Base-by-base conservation (phyloP, 2,113 vertebrate genomes). In the Salvelinus fontinalis region DNA sequence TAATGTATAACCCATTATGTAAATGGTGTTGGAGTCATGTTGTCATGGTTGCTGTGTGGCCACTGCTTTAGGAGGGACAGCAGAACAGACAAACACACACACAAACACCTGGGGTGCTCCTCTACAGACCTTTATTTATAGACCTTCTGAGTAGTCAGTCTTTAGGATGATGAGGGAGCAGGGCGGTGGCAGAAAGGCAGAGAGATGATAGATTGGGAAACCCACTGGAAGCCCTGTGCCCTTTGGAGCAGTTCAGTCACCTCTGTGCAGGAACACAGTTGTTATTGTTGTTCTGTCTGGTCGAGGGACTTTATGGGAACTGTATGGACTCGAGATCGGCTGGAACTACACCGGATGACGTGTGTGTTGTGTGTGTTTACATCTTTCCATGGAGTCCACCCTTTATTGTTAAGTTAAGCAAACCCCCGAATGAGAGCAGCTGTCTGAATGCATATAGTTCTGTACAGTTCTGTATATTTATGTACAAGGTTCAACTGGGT, bases 351-450 rank as follows among this genome's bases (percentile, higher is more conserved):
- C 59, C 5, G n/a, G 1, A 62, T n/a, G 20, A 54, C 22, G 48
- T 71, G 54, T 14, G 14, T 44, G 57, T 68, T 22, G 65, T 59
- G 70, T 74, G 73, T 70, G 57, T 60, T 3, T 31, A 44, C 39
- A 44, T 44, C 39, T 44, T 44, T 44, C 39, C 7, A 44, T 44
- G 39, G 39, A 44, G 39, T 9, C 39, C 39, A 44, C 39, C 9
- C 39, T 44, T 44, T 44, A 44, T 44, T 44, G 39, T 44, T 44
- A 44, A 44, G 39, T 11, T 44, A 11, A 44, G 3, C 39, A 44
- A 44, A 44, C 39, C 39, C 9, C 9, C 9, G 39, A 44, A 44
- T 44, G 8, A 44, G 54, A 57, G 20, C 54, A 57, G 54, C 18
- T 57, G 54, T 57, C 54, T 57, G 4, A 11, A 44, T 44, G 39